Conservation (phyloP, 2,888 invertebrate species). For the Amphimallon solstitiale region DNA sequence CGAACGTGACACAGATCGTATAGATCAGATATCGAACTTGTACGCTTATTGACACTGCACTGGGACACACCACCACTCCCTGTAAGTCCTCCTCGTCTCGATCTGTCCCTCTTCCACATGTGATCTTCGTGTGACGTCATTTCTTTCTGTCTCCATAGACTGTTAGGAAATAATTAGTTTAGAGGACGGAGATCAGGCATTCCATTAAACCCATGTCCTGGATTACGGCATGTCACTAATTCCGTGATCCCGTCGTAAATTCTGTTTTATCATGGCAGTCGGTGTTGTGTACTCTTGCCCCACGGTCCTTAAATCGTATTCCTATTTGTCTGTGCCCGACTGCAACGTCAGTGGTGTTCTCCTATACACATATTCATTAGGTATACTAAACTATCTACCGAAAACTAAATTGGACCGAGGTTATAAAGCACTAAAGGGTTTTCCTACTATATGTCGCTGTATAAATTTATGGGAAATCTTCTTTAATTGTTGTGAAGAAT, state of each 20-base stretch:
- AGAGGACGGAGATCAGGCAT: constrained; percentile 53
- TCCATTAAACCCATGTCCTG: constrained; percentile 54
- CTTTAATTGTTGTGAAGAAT: too few relatives aligned
- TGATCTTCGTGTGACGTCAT: too few relatives aligned
- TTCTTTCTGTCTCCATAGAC: not conserved
- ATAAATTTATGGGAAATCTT: too few relatives aligned
- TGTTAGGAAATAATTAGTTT: constrained; percentile 54
- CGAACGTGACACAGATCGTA: constrained; percentile 34
- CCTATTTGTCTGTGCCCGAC: constrained; percentile 24
- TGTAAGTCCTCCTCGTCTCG: too few relatives aligned
- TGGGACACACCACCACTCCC: constrained; percentile 32
- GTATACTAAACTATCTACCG: too few relatives aligned
- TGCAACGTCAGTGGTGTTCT: constrained; percentile 18
- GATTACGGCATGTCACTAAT: constrained; percentile 55
- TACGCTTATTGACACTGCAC: constrained; percentile 45
- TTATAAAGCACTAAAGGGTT: too few relatives aligned
- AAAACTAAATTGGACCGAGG: too few relatives aligned
- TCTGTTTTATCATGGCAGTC: constrained; percentile 55
- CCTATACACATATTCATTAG: not conserved
- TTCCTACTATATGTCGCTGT: too few relatives aligned
- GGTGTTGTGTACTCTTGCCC: constrained; percentile 49
- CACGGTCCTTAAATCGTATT: constrained; percentile 37
- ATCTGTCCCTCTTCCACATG: too few relatives aligned
- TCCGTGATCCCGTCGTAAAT: constrained; percentile 56
- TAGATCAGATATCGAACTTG: constrained; percentile 35